phyloP scores from a whole-genome alignment of 2,797 vertebrate species.

The Lerista edwardsae region DNA sequence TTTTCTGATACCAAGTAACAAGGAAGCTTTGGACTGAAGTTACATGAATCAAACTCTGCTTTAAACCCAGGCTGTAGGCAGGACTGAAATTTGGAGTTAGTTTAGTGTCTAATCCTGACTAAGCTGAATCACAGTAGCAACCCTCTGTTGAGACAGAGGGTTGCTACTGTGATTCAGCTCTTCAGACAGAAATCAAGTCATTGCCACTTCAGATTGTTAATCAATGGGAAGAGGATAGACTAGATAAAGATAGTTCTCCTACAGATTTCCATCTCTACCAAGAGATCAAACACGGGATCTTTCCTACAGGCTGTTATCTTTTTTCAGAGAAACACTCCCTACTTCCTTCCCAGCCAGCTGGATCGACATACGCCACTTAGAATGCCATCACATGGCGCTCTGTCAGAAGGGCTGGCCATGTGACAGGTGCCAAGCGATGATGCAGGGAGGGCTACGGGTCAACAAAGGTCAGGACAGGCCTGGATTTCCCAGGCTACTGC shows the following conservation, averaged over 20 bases:
- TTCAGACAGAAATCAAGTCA: neutral
- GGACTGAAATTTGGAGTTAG: neutral
- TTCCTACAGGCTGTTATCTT: neutral
- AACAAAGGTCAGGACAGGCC: conserved; percentile 82
- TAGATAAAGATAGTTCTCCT: neutral
- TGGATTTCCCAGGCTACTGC: conserved; percentile 84
- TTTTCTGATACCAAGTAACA: neutral
- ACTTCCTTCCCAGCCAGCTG: conserved; percentile 30
- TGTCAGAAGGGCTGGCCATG: conserved; percentile 58
- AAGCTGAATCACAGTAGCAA: neutral
- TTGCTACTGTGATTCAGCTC: no score
- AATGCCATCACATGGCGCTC: conserved; percentile 73
- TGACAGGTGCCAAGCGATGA: conserved; percentile 82
- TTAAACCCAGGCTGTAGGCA: neutral
- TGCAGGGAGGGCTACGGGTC: conserved; percentile 58
- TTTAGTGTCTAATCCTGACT: neutral
- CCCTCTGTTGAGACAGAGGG: no score
- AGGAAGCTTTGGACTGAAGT: neutral
- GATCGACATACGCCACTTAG: conserved; percentile 69
- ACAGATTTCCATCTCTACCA: neutral
- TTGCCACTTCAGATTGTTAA: neutral
- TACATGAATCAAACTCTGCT: neutral
- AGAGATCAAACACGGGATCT: conserved; percentile 24
- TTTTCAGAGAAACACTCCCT: neutral
- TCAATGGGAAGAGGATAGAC: neutral